These are phyloP conservation scores for Paramuricea clavata DNA, from an alignment of 92 coral and sea anemone genomes.

Conservation along the genomic window DNA sequence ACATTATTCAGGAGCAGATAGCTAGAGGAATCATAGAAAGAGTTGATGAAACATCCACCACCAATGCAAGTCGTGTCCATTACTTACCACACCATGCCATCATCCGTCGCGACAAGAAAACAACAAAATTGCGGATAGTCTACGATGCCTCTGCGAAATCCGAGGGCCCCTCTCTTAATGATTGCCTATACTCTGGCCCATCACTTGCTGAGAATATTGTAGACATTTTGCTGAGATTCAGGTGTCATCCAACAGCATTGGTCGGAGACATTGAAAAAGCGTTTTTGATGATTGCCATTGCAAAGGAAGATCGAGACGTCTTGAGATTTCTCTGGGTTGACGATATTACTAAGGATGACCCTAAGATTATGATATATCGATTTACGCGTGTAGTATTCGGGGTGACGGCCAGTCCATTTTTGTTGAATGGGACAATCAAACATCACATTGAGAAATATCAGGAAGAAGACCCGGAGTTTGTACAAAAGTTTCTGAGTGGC, in stretches of 20 bases:
- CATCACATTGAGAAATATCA: conserved; percentile 28
- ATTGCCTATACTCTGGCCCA: background rate
- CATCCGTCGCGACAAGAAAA: conserved; percentile 5
- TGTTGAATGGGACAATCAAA: conserved; percentile 59
- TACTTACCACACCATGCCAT: conserved; percentile 17
- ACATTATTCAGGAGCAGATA: background rate
- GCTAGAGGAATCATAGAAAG: background rate
- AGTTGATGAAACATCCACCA: background rate
- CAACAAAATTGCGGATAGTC: conserved; percentile 5
- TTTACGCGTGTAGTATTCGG: conserved; percentile 52
- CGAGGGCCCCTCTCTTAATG: conserved; percentile 6
- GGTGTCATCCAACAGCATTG: conserved; percentile 38
- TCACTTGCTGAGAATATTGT: conserved; percentile 28
- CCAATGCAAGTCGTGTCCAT: background rate
- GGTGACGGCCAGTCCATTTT: conserved; percentile 52
- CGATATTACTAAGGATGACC: conserved; percentile 24
- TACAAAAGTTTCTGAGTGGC: conserved; percentile 49
- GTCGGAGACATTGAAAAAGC: conserved; percentile 29
- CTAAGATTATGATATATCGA: conserved; percentile 27
- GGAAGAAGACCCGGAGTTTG: conserved; percentile 49
- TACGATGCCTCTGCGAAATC: conserved; percentile 1
- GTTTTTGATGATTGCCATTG: conserved; percentile 26
- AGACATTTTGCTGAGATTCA: conserved; percentile 16
- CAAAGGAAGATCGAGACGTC: conserved; percentile 4
- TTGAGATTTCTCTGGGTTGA: conserved; percentile 35